phyloP scores from a whole-genome alignment of 2,888 invertebrate species.

The Carabus problematicus region DNA sequence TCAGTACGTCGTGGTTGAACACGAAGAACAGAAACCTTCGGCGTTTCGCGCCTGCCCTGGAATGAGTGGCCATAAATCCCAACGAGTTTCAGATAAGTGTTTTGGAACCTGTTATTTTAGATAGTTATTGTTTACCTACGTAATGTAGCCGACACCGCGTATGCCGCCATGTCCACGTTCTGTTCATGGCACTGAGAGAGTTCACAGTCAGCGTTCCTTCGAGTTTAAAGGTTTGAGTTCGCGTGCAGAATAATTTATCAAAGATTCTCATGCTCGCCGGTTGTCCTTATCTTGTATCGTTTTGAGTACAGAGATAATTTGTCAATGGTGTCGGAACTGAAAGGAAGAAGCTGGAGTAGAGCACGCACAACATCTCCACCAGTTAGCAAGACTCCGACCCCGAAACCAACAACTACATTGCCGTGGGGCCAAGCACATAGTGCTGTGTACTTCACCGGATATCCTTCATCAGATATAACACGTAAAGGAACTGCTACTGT shows the following conservation, averaged over 20 bases:
- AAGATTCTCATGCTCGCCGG: constrained; percentile 27
- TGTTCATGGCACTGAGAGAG: constrained; percentile 6
- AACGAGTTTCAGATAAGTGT: constrained; percentile 38
- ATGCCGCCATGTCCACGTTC: no score
- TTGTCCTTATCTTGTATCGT: constrained; percentile 31
- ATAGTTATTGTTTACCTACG: constrained; percentile 41
- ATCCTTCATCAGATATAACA: no score
- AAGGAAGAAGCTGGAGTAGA: no score
- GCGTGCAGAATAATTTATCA: constrained; percentile 35
- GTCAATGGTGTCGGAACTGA: constrained; percentile 15
- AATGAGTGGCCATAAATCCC: constrained; percentile 31
- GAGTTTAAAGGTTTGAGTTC: constrained; percentile 11
- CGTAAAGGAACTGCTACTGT: no score
- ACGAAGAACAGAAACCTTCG: constrained; percentile 8
- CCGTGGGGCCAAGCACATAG: no score
- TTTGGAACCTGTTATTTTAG: constrained; percentile 41
- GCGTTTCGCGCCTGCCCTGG: constrained; percentile 9
- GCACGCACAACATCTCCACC: no score
- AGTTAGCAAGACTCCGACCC: no score
- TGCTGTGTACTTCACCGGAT: no score
- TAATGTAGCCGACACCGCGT: constrained; percentile 18
- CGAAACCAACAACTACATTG: no score
- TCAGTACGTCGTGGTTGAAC: constrained; percentile 8
- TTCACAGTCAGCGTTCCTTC: constrained; percentile 10
- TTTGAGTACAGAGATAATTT: constrained; percentile 26